Base-by-base conservation (phyloP, 2,113 vertebrate genomes). In the Chaenogobius annularis region DNA sequence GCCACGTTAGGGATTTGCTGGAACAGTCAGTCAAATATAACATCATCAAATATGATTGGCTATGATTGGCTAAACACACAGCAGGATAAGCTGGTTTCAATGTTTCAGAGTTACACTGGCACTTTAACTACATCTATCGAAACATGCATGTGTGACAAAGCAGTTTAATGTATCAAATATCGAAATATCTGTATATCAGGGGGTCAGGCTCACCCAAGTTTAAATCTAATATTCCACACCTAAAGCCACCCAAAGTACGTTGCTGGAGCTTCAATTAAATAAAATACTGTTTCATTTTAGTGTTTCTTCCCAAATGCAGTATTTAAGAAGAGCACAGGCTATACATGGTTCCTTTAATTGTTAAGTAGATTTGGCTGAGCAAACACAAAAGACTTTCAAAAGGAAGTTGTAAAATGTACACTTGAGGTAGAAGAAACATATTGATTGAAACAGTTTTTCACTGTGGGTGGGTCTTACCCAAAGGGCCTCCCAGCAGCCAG, bases 401-500 rank as follows among this genome's bases (percentile, higher is more conserved):
- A 54, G 19, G 19, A 9, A 10, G 10, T 10, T 54, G 19, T 54
- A 20, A 54, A 20, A 7, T 17, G 17, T 48, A 6, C 47, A 48
- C 50, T 52, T 52, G 14, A 48, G 47, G 47, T 48, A 48, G 47
- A 48, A 48, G 47, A 50, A 17, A 50, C 47, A 8, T 50, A 50
- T 1, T 7, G 15, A 17, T 50, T 50, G 26, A 31, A 31, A 31
- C 26, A 31, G 26, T 31, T 23, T 59, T 31, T 23, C 58, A 61
- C 15, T 31, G 14, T 35, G 58, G 15, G 65, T 66, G 44, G 69
- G 5, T 77, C 90, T 91, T 88, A 91, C 90, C 85, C 31, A 84
- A 26, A 68, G 85, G 75, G 81, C 79, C 86, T 85, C 82, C 87
- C 76, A 90, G 80, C 74, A 90, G 75, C 81, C 74, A 85, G 82